phyloP scores from a whole-genome alignment of 2,113 vertebrate species.

The Percina caprodes region DNA sequence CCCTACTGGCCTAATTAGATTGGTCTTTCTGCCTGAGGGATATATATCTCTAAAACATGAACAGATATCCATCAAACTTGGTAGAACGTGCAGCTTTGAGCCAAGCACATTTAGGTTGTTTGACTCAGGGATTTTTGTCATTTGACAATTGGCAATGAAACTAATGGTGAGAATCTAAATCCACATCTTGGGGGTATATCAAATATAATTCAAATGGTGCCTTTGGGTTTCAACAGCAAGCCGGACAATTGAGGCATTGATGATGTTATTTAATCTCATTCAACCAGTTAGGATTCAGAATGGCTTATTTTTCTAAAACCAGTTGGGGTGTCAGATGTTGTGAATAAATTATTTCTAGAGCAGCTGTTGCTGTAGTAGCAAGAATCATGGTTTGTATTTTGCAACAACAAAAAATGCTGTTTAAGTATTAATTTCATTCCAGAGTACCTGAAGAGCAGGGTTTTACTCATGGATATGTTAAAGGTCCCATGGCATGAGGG shows the following conservation, averaged over 20 bases:
- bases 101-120: constrained; percentile 8
- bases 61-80: constrained; percentile 8
- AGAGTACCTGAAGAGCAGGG: too few relatives aligned
- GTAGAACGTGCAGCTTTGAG: background rate
- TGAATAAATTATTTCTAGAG: background rate
- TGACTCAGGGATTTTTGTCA: constrained; percentile 55
- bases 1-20: background rate
- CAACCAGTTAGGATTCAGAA: background rate
- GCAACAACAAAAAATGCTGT: too few relatives aligned
- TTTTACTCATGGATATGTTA: too few relatives aligned
- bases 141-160: constrained; percentile 42
- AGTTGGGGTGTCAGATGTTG: background rate
- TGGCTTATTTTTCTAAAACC: background rate
- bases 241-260: background rate
- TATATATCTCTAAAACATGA: constrained; percentile 26
- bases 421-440: too few relatives aligned
- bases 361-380: background rate
- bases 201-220: constrained; percentile 40
- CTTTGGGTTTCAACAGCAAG: background rate
- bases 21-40: constrained; percentile 10
- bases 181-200: constrained; percentile 28
- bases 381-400: background rate
- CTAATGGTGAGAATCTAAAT: constrained; percentile 29
- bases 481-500: too few relatives aligned
- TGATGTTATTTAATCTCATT: background rate